These are phyloP conservation scores for Platycheirus rosarum DNA, from an alignment of 2,888 invertebrate species.

Conservation along the genomic window DNA sequence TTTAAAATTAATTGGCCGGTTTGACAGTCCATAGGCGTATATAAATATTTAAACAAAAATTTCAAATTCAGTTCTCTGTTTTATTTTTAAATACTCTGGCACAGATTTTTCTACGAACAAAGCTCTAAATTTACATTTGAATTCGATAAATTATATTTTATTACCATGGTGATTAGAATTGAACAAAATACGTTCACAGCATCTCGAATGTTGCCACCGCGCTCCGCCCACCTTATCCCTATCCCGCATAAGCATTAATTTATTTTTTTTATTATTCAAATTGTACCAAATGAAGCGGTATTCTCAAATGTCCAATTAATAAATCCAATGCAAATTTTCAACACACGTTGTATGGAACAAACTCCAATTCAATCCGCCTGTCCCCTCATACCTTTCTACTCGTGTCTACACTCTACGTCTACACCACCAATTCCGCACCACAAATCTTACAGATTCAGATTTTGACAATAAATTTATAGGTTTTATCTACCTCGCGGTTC, in stretches of 20 bases:
- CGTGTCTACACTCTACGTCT: neutral
- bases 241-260: slow-evolving; percentile 5
- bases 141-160: slow-evolving; percentile 37
- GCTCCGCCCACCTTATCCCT: slow-evolving; percentile 16
- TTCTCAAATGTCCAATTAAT: slow-evolving; percentile 37
- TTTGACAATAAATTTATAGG: slow-evolving; percentile 59
- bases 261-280: slow-evolving; percentile 4
- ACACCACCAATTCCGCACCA: neutral
- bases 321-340: slow-evolving; percentile 29
- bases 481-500: slow-evolving; percentile 40
- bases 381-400: neutral
- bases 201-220: neutral
- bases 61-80: neutral
- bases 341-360: slow-evolving; percentile 19
- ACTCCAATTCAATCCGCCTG: neutral
- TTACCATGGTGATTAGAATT: slow-evolving; percentile 26
- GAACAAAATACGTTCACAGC: slow-evolving; percentile 18
- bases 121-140: slow-evolving; percentile 23
- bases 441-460: slow-evolving; percentile 32
- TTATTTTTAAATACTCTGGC: neutral
- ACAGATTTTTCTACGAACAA: neutral
- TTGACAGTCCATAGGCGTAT: slow-evolving; percentile 5
- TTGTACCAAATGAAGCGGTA: slow-evolving; percentile 23
- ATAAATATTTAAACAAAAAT: slow-evolving; percentile 28
- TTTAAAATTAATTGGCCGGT: slow-evolving; percentile 20